Percentiles rank a stretch among this genome's conserved stretches.
Evolutionary conservation across 2,888 invertebrate species (phyloP).

Genomic region (Podabrus alpinus): DNA sequence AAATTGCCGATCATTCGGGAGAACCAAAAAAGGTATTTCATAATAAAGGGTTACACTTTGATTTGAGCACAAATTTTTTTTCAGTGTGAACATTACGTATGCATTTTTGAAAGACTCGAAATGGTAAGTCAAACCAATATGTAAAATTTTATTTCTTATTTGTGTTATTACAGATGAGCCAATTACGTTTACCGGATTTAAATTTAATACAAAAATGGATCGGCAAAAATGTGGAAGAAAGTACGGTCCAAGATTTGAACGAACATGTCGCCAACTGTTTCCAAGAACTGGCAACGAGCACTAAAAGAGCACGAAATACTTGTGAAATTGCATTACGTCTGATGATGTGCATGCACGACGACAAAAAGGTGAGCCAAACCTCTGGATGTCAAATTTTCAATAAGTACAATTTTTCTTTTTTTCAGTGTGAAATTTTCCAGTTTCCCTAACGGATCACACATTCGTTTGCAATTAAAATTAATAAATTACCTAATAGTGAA

Average conservation of each 20-base stretch:
- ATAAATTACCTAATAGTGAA: no score
- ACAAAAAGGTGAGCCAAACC: conserved; percentile 17
- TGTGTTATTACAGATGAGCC: background rate
- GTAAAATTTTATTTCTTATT: background rate
- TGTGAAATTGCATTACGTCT: conserved; percentile 21
- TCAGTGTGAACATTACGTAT: conserved; percentile 41
- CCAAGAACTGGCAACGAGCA: conserved; percentile 9
- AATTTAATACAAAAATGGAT: conserved; percentile 17
- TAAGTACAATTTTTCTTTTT: background rate
- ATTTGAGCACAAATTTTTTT: background rate
- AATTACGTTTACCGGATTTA: conserved; percentile 4
- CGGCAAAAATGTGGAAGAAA: background rate
- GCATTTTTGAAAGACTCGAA: conserved; percentile 37
- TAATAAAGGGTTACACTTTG: no score
- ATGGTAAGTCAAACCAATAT: conserved; percentile 33
- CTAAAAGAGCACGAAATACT: conserved; percentile 5
- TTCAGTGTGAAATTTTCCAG: conserved; percentile 45
- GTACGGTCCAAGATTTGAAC: background rate
- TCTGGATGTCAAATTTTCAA: background rate
- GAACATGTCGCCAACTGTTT: conserved; percentile 1
- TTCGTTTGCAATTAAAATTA: background rate
- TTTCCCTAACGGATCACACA: conserved; percentile 38
- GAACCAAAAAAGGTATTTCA: conserved; percentile 8
- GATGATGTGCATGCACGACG: conserved; percentile 28
- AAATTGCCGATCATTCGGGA: conserved; percentile 27